These are phyloP conservation scores for Dermolepida albohirtum DNA, from an alignment of 2,888 invertebrate genomes.

Conservation along the genomic window DNA sequence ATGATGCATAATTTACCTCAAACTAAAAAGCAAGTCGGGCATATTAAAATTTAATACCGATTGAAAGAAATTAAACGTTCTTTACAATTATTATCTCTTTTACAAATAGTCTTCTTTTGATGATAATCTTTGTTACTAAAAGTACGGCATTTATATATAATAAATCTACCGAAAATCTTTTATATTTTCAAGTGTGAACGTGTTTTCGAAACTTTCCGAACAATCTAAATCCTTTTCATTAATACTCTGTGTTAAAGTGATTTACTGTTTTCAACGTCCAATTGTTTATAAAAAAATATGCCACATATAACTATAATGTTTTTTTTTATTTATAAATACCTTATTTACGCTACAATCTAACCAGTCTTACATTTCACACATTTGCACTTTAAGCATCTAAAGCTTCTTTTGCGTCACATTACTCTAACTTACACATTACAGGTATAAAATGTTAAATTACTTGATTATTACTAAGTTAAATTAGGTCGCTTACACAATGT, in stretches of 20 bases:
- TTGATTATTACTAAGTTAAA: too few species aligned
- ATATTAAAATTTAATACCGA: too few species aligned
- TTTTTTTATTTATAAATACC: slow-evolving; percentile 30
- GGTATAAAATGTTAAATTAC: too few species aligned
- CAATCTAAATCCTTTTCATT: neutral
- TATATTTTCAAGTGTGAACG: too few species aligned
- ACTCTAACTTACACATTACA: neutral
- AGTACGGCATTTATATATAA: too few species aligned
- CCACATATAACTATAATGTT: slow-evolving; percentile 17
- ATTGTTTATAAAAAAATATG: slow-evolving; percentile 26
- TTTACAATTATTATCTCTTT: too few species aligned
- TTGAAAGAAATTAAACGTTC: too few species aligned
- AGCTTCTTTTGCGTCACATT: slow-evolving; percentile 25
- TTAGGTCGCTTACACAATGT: too few species aligned
- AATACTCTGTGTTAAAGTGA: neutral
- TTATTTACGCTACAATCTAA: slow-evolving; percentile 56
- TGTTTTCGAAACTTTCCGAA: neutral
- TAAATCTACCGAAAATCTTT: too few species aligned
- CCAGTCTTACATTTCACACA: slow-evolving; percentile 65
- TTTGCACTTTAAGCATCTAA: slow-evolving; percentile 57
- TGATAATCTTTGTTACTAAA: neutral
- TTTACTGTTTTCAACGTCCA: slow-evolving; percentile 7
- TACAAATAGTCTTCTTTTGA: too few species aligned
- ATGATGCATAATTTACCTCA: too few species aligned
- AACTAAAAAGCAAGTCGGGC: too few species aligned